Conservation (phyloP, 2,888 invertebrate species). For the Tanypteryx hageni region DNA sequence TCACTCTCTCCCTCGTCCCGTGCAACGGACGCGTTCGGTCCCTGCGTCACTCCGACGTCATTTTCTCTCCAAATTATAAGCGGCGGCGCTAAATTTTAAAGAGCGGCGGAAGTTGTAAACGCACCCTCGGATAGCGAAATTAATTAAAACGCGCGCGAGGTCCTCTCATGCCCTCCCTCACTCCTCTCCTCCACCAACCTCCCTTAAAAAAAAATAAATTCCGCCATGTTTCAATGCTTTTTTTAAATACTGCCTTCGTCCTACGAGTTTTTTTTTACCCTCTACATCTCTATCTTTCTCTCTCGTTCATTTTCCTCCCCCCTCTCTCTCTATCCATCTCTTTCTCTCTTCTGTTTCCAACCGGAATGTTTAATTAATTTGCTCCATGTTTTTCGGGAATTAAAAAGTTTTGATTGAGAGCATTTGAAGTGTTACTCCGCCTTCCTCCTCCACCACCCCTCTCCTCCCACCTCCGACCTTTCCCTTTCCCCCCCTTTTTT, state of each 20-base stretch:
- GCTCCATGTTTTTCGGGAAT: constrained; percentile 60
- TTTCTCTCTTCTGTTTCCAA: constrained; percentile 11
- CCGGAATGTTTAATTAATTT: constrained; percentile 63
- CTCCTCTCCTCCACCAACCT: neutral
- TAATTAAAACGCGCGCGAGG: constrained; percentile 36
- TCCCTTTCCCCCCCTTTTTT: neutral
- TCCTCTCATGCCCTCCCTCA: neutral
- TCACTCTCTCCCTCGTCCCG: neutral
- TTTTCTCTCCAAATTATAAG: constrained; percentile 28
- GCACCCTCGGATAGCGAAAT: constrained; percentile 54
- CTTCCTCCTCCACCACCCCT: neutral
- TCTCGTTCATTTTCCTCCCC: neutral
- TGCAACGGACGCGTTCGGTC: neutral
- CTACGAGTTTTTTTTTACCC: no score
- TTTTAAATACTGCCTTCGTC: constrained; percentile 10
- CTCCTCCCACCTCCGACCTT: neutral
- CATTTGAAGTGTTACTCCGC: constrained; percentile 57
- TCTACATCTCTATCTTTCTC: neutral
- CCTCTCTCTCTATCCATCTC: neutral
- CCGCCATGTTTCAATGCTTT: constrained; percentile 1
- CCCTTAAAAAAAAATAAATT: neutral
- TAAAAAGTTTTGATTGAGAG: constrained; percentile 64
- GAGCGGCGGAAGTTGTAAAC: constrained; percentile 45
- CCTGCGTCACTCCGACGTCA: constrained; percentile 21
- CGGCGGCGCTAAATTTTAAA: constrained; percentile 41